phyloP scores from a whole-genome alignment of 2,888 invertebrate genomes.

The Mythimna pallens region DNA sequence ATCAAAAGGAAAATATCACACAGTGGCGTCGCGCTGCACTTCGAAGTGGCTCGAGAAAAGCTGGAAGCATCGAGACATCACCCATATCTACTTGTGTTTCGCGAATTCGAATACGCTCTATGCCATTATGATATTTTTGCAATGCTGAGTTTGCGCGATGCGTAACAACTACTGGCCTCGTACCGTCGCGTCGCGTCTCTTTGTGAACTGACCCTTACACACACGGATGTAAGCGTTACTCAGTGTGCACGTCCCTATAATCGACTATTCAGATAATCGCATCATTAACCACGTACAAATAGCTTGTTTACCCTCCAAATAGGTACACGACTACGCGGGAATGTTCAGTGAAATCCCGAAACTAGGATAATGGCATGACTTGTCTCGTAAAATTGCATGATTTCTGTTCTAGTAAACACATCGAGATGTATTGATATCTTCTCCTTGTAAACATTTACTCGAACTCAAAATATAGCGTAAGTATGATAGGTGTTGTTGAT shows the following conservation, averaged over 20 bases:
- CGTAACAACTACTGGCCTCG: background rate
- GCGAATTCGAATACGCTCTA: background rate
- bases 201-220: background rate
- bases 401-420: slow-evolving; percentile 74
- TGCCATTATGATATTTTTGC: background rate
- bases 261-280: slow-evolving; percentile 54
- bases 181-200: background rate
- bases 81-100: background rate
- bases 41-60: background rate
- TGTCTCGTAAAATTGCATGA: slow-evolving; percentile 71
- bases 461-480: slow-evolving; percentile 31
- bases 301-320: slow-evolving; percentile 61
- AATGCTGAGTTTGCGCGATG: background rate
- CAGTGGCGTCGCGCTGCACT: background rate
- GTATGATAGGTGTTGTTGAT: slow-evolving; percentile 43
- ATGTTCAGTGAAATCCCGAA: slow-evolving; percentile 52
- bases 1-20: background rate
- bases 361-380: slow-evolving; percentile 71
- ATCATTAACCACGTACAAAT: slow-evolving; percentile 61
- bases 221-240: slow-evolving; percentile 5
- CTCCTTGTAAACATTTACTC: slow-evolving; percentile 43
- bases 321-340: slow-evolving; percentile 37
- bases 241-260: slow-evolving; percentile 49
- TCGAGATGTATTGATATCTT: slow-evolving; percentile 64
- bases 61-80: background rate